Percentiles rank a stretch among this genome's conserved stretches.
phyloP scores from a whole-genome alignment of 1,140 invertebrate species.

The Listronotus oregonensis region DNA sequence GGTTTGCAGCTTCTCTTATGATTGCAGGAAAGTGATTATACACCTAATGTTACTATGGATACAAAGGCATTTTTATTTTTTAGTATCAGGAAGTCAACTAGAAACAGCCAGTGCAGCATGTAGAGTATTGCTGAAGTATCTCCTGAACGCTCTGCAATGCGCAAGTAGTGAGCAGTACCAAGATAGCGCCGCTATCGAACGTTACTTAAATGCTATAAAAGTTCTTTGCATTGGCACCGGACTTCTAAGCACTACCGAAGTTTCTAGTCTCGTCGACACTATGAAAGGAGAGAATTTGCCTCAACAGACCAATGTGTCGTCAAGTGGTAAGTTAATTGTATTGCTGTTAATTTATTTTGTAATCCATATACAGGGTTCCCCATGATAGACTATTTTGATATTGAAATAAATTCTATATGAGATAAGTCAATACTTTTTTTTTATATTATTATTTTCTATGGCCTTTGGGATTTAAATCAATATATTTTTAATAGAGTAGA shows the following conservation, averaged over 20 bases:
- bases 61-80: too few species aligned
- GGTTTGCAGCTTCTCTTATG: too few species aligned
- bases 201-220: slow-evolving; percentile 63
- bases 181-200: slow-evolving; percentile 49
- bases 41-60: too few species aligned
- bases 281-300: slow-evolving; percentile 73
- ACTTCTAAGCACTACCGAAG: slow-evolving; percentile 62
- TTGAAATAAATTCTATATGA: too few species aligned
- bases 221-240: slow-evolving; percentile 66
- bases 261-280: slow-evolving; percentile 65
- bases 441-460: too few species aligned
- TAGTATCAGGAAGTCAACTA: slow-evolving; percentile 52
- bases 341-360: too few species aligned
- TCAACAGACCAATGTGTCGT: slow-evolving; percentile 60
- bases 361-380: too few species aligned
- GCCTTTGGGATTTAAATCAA: too few species aligned
- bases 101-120: slow-evolving; percentile 54
- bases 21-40: too few species aligned
- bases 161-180: slow-evolving; percentile 45
- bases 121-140: slow-evolving; percentile 51
- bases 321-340: slow-evolving; percentile 54
- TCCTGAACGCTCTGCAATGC: slow-evolving; percentile 49
- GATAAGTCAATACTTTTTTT: too few species aligned
- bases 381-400: too few species aligned
- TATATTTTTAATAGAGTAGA: too few species aligned